phyloP scores from a whole-genome alignment of 2,113 vertebrate genomes.

The Balaeniceps rex region DNA sequence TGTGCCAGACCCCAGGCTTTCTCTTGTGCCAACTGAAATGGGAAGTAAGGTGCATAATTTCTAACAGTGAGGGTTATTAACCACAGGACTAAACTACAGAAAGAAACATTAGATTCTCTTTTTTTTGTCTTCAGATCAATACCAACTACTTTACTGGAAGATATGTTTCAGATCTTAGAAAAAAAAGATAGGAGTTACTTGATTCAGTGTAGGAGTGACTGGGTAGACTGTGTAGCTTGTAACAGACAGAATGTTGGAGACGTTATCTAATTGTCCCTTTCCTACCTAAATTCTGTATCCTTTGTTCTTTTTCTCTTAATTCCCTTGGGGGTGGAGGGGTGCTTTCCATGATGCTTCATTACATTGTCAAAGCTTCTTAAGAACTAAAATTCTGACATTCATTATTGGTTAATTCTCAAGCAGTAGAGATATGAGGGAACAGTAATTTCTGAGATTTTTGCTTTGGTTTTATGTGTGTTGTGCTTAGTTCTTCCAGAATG shows the following conservation, averaged over 20 bases:
- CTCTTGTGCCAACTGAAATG: not conserved
- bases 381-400: not conserved
- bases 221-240: not conserved
- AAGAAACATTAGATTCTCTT: not conserved
- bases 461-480: not conserved
- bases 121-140: not conserved
- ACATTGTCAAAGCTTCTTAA: not conserved
- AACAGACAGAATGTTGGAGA: not conserved
- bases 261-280: not conserved
- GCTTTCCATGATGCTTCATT: not conserved
- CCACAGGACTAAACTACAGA: not conserved
- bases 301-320: not conserved
- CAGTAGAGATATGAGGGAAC: not conserved
- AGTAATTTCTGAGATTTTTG: not conserved
- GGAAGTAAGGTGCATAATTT: not conserved
- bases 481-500: constrained; percentile 82
- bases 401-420: not conserved
- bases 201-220: not conserved
- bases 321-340: not conserved
- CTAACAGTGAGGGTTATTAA: not conserved
- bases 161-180: not conserved
- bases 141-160: not conserved
- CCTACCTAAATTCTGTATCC: not conserved
- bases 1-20: not conserved
- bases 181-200: not conserved